Conservation (phyloP, 2,888 invertebrate species). For the Cryptocephalus primarius region DNA sequence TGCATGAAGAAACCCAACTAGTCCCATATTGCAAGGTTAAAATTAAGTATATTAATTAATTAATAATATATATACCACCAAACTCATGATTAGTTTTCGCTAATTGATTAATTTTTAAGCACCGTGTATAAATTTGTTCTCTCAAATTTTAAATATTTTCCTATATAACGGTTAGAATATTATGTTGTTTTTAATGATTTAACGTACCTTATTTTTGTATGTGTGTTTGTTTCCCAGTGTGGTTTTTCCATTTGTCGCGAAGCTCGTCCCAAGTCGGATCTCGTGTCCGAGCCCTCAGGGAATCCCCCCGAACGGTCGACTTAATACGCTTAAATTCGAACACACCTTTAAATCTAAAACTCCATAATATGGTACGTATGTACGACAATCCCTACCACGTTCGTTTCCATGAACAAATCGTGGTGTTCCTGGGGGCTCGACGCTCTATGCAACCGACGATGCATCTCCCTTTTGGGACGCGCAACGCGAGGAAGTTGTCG, state of each 20-base stretch:
- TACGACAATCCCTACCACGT: no score
- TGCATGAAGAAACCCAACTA: slow-evolving; percentile 28
- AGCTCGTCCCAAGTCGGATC: no score
- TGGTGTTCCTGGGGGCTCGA: no score
- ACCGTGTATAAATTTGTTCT: slow-evolving; percentile 24
- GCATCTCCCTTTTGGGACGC: no score
- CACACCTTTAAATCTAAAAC: no score
- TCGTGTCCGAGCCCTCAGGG: no score
- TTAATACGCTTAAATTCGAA: no score
- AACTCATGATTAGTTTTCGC: slow-evolving; percentile 20
- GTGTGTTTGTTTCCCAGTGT: slow-evolving; percentile 32
- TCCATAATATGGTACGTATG: no score
- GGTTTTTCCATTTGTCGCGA: slow-evolving; percentile 12
- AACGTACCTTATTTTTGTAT: slow-evolving; percentile 26
- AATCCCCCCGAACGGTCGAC: no score
- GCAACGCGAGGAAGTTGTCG: slow-evolving; percentile 12
- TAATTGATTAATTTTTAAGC: slow-evolving; percentile 12
- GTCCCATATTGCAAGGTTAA: slow-evolving; percentile 29
- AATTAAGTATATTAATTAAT: slow-evolving; percentile 17
- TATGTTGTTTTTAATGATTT: slow-evolving; percentile 30
- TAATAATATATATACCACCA: slow-evolving; percentile 26
- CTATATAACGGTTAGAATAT: slow-evolving; percentile 28
- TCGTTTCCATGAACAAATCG: no score
- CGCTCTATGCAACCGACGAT: no score
- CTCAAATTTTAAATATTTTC: slow-evolving; percentile 31